Percentiles rank a stretch among this genome's conserved stretches.
Evolutionary conservation across 1,140 invertebrate genomes (phyloP).

Genomic region (Aphaenogaster rudis): DNA sequence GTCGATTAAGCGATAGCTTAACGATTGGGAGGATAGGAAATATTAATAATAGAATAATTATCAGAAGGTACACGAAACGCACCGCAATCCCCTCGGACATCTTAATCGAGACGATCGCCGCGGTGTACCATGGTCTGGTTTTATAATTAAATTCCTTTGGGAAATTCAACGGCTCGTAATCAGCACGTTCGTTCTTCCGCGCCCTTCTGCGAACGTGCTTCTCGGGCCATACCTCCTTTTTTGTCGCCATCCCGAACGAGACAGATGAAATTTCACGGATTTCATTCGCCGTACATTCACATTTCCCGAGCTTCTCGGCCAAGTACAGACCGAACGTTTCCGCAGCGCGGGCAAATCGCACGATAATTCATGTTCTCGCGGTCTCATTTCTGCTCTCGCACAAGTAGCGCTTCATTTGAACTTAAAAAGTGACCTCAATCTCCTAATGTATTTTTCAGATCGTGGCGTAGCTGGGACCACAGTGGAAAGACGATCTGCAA

Average conservation of each 20-base stretch:
- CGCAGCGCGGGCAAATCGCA: not conserved
- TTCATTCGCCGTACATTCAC: not conserved
- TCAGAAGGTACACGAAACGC: constrained; percentile 1
- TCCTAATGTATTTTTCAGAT: constrained; percentile 57
- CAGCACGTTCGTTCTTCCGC: constrained; percentile 20
- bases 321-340: not conserved
- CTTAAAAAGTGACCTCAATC: not conserved
- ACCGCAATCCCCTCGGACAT: constrained; percentile 26
- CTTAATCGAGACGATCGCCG: constrained; percentile 44
- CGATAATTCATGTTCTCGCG: not conserved
- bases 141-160: constrained; percentile 66
- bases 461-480: not conserved
- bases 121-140: not conserved
- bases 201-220: not conserved
- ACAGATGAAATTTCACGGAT: constrained; percentile 39
- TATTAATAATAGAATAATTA: constrained; percentile 33
- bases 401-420: not conserved
- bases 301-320: not conserved
- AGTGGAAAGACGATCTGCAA: not conserved
- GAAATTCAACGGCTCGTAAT: constrained; percentile 47
- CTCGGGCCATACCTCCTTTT: not conserved
- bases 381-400: not conserved
- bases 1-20: not conserved
- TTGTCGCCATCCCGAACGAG: not conserved
- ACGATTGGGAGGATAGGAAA: not conserved